Percentiles rank a stretch among this genome's conserved stretches.
Conservation (phyloP, 2,888 invertebrate genomes). For the Plebejus melissa region DNA sequence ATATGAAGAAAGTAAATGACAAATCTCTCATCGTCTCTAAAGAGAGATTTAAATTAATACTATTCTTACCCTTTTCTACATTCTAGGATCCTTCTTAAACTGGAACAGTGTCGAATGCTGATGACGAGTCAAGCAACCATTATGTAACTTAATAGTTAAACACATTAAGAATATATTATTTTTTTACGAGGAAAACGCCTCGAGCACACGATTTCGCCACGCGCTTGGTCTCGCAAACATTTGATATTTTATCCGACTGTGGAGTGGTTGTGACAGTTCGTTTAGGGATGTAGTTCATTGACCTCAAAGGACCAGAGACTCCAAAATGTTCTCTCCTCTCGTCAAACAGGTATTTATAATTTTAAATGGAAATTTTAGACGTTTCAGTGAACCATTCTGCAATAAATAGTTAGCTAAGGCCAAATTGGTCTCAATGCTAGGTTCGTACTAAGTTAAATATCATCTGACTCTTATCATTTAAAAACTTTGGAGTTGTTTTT, state of each 20-base stretch:
- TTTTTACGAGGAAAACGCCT: neutral
- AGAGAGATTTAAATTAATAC: no score
- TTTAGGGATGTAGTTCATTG: conserved; percentile 6
- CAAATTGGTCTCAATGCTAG: no score
- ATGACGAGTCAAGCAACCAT: neutral
- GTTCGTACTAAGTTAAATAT: no score
- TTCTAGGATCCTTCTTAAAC: no score
- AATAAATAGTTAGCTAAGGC: neutral
- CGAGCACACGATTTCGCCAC: neutral
- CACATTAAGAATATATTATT: neutral
- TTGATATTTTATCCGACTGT: neutral
- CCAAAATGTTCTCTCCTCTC: neutral
- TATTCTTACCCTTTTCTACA: no score
- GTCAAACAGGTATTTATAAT: neutral
- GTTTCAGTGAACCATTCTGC: neutral
- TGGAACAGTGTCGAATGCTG: neutral
- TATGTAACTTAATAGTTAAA: neutral
- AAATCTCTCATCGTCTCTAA: no score
- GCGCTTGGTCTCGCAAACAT: conserved; percentile 11
- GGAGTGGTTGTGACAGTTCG: neutral
- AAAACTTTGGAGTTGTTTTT: neutral
- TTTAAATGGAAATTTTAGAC: neutral
- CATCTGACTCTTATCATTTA: neutral
- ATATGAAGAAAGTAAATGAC: no score
- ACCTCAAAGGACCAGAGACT: neutral